Evolutionary conservation across 2,888 invertebrate genomes (phyloP).

Genomic region (Atethmia centrago): DNA sequence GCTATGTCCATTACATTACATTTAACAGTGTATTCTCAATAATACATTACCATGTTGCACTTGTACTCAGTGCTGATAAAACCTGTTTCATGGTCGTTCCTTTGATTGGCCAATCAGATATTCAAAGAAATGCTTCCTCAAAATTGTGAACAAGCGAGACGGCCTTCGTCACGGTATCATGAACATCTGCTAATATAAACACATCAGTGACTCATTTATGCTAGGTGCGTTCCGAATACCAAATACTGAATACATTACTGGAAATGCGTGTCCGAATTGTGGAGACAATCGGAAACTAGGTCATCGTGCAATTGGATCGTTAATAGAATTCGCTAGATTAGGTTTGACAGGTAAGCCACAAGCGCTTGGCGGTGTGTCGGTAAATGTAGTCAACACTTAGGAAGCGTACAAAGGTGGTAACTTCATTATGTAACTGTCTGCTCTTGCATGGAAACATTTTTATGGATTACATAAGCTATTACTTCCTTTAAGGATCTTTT

Average conservation of each 20-base stretch:
- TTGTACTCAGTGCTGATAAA: constrained; percentile 5
- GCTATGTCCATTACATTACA: neutral
- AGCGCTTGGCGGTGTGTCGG: constrained; percentile 31
- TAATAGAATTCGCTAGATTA: constrained; percentile 63
- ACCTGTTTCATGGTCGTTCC: constrained; percentile 18
- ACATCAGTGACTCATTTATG: constrained; percentile 67
- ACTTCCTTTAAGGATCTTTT: constrained; percentile 20
- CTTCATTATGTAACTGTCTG: constrained; percentile 31
- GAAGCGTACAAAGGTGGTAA: constrained; percentile 36
- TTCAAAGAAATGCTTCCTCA: constrained; percentile 55
- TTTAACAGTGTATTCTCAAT: neutral
- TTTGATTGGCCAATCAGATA: constrained; percentile 23
- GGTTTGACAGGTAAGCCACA: constrained; percentile 52
- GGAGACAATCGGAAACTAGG: constrained; percentile 68
- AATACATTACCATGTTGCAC: neutral
- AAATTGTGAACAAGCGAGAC: constrained; percentile 35
- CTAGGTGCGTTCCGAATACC: constrained; percentile 66
- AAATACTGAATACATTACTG: constrained; percentile 62
- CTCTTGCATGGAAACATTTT: constrained; percentile 24
- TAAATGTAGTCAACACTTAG: constrained; percentile 38
- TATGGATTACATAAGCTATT: constrained; percentile 30
- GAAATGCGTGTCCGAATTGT: constrained; percentile 66
- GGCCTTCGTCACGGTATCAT: constrained; percentile 60
- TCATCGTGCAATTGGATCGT: constrained; percentile 61
- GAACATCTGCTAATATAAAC: constrained; percentile 57